A percentile compares a stretch with the other conserved stretches of the same genome.
These are phyloP conservation scores for Asteroscopus sphinx DNA, from an alignment of 2,888 invertebrate genomes.

Conservation along the genomic window DNA sequence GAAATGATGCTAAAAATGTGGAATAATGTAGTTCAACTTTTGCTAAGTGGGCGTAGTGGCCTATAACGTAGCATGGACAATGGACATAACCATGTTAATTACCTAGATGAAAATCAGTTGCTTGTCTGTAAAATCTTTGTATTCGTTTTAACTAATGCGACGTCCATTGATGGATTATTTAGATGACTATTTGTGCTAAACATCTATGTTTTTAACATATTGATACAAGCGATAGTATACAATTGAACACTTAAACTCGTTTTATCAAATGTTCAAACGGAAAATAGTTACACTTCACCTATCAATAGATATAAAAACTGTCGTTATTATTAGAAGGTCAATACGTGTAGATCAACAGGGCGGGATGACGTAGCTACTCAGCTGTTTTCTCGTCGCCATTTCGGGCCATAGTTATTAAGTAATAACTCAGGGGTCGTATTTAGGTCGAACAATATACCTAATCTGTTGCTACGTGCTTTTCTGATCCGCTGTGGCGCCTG, in stretches of 20 bases:
- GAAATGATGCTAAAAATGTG: constrained; percentile 21
- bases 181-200: no score
- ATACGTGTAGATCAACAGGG: constrained; percentile 42
- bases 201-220: no score
- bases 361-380: constrained; percentile 42
- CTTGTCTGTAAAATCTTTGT: no score
- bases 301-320: constrained; percentile 1
- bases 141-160: no score
- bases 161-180: no score
- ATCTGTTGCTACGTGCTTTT: constrained; percentile 52
- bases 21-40: constrained; percentile 7
- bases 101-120: no score
- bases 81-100: no score
- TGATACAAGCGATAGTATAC: no score
- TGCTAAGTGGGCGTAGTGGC: neutral
- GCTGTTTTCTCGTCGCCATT: constrained; percentile 50
- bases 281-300: no score
- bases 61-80: no score
- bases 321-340: constrained; percentile 32
- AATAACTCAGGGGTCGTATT: constrained; percentile 44
- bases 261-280: no score
- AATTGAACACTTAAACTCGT: no score
- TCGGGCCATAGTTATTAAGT: constrained; percentile 34
- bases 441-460: constrained; percentile 49
- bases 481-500: constrained; percentile 4